Evolutionary conservation across 2,888 invertebrate species (phyloP).

Genomic region (Epiblema foenella): DNA sequence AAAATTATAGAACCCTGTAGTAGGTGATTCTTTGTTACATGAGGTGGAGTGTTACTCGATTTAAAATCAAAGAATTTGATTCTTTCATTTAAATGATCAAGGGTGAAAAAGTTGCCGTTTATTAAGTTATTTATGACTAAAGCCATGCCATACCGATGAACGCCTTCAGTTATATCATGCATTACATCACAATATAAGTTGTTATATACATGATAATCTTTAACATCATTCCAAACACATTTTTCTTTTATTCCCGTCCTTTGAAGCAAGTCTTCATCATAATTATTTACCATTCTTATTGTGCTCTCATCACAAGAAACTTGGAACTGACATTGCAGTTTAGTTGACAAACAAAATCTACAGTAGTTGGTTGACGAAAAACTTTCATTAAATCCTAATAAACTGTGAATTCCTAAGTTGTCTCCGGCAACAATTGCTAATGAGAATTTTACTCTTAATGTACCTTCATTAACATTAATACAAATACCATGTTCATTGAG

Average conservation of each 20-base stretch:
- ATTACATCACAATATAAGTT: slow-evolving; percentile 19
- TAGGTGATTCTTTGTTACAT: slow-evolving; percentile 20
- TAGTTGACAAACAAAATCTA: too few relatives aligned
- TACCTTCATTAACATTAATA: not conserved
- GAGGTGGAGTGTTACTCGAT: slow-evolving; percentile 22
- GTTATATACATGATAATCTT: not conserved
- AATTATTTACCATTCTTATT: not conserved
- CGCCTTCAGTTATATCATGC: slow-evolving; percentile 27
- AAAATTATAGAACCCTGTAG: slow-evolving; percentile 19
- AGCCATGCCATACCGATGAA: slow-evolving; percentile 17
- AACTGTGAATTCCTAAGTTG: too few relatives aligned
- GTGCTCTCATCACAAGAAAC: slow-evolving; percentile 5
- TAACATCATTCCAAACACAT: slow-evolving; percentile 13
- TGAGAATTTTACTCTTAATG: not conserved
- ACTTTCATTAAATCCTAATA: too few relatives aligned
- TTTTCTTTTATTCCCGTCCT: slow-evolving; percentile 9
- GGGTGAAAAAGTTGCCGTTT: not conserved
- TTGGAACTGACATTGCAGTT: not conserved
- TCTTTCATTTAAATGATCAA: slow-evolving; percentile 25
- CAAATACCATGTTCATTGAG: slow-evolving; percentile 1
- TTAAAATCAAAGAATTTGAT: slow-evolving; percentile 28
- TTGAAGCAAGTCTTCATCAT: not conserved
- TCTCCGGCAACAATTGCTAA: not conserved
- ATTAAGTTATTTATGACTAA: not conserved
- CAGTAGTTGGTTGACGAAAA: too few relatives aligned